Evolutionary conservation across 2,888 invertebrate species (phyloP).

Genomic region (Elgonia sp.): DNA sequence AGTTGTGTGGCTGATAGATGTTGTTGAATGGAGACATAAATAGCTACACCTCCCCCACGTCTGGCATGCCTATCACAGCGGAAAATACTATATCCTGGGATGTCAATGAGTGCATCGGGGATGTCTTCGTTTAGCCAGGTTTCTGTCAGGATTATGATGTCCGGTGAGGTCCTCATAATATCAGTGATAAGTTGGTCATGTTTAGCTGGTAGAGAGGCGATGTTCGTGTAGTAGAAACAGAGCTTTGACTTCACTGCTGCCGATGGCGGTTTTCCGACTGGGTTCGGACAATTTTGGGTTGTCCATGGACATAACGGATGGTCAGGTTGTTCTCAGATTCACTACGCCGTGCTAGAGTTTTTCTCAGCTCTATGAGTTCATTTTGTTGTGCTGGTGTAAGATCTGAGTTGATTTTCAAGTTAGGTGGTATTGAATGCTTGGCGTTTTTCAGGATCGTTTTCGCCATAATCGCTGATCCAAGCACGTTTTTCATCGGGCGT

Average conservation of each 20-base stretch:
- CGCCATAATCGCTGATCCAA: not conserved
- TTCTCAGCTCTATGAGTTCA: not conserved
- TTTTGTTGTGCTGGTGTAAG: slow-evolving; percentile 4
- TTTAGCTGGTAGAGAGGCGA: slow-evolving; percentile 9
- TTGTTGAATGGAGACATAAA: slow-evolving; percentile 28
- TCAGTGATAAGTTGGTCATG: not conserved
- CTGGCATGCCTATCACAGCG: slow-evolving; percentile 32
- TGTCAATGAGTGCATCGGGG: slow-evolving; percentile 19
- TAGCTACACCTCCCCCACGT: slow-evolving; percentile 41
- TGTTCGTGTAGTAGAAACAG: not conserved
- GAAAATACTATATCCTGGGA: slow-evolving; percentile 24
- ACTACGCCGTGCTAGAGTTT: not conserved
- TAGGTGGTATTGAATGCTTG: not conserved
- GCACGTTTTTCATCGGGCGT: slow-evolving; percentile 1
- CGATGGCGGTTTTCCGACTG: slow-evolving; percentile 2
- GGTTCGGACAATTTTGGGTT: not conserved
- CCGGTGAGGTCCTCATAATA: not conserved
- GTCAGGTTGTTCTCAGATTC: not conserved
- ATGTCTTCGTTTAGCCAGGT: slow-evolving; percentile 33
- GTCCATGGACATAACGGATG: slow-evolving; percentile 2
- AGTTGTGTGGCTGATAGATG: not conserved
- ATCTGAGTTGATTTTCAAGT: not conserved
- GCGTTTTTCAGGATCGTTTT: slow-evolving; percentile 5
- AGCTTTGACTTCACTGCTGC: slow-evolving; percentile 9
- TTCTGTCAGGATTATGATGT: slow-evolving; percentile 14